Evolutionary conservation across 2,888 invertebrate genomes (phyloP).

Genomic region (Drosophila silvestris): DNA sequence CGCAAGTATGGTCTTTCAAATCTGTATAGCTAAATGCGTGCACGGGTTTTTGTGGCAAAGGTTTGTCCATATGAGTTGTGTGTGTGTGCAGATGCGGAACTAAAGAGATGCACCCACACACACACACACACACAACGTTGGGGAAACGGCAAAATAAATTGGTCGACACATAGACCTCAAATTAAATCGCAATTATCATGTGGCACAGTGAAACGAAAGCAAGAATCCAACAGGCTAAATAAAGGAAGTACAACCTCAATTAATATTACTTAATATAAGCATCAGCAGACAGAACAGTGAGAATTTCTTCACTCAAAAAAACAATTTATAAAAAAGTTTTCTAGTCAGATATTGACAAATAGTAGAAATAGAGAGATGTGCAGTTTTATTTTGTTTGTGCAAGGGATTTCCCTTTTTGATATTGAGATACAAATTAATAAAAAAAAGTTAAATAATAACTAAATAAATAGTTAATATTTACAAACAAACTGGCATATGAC

Average conservation of each 20-base stretch:
- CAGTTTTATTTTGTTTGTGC: not conserved
- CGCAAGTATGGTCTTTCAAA: slow-evolving; percentile 12
- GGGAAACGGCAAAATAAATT: slow-evolving; percentile 41
- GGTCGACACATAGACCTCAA: slow-evolving; percentile 37
- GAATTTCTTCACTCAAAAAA: not conserved
- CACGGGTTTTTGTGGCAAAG: not conserved
- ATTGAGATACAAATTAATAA: not conserved
- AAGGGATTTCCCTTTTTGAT: not conserved
- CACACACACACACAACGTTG: slow-evolving; percentile 1
- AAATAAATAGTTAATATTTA: not conserved
- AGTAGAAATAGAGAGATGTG: not conserved
- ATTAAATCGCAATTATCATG: slow-evolving; percentile 32
- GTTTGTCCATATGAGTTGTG: not conserved
- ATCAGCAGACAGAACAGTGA: too few relatives aligned
- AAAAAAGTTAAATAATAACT: not conserved
- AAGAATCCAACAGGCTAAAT: not conserved
- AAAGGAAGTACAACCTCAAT: not conserved
- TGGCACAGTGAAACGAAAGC: slow-evolving; percentile 38
- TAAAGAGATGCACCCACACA: not conserved
- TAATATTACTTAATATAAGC: not conserved
- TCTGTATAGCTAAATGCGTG: slow-evolving; percentile 15
- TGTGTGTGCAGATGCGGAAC: slow-evolving; percentile 13
- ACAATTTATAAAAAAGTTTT: not conserved
- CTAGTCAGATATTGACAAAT: not conserved
- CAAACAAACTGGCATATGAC: not conserved